phyloP scores from a whole-genome alignment of 92 coral and sea anemone species.

The Porites rus region DNA sequence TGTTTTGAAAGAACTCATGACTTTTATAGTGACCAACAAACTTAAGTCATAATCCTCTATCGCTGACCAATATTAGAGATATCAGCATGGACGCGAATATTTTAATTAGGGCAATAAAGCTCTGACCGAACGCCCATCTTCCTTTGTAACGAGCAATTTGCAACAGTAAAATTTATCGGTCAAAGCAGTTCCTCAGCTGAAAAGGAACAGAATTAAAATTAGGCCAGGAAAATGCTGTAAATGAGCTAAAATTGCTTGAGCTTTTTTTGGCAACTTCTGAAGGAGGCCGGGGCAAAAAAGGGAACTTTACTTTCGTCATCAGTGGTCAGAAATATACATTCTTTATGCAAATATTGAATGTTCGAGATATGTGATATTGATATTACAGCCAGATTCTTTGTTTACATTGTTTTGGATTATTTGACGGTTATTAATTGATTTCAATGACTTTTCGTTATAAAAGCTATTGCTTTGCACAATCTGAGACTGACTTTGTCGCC shows the following conservation, averaged over 20 bases:
- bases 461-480: not conserved
- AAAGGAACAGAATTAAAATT: not conserved
- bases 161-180: not conserved
- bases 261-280: constrained; percentile 9
- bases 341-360: constrained; percentile 20
- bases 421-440: constrained; percentile 38
- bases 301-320: constrained; percentile 18
- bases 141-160: constrained; percentile 14
- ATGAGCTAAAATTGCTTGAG: not conserved
- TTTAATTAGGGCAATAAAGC: not conserved
- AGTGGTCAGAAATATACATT: not conserved
- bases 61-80: not conserved
- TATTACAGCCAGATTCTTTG: constrained; percentile 10
- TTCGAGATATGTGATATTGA: constrained; percentile 33
- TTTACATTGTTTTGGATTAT: constrained; percentile 24
- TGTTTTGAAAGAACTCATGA: not conserved
- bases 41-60: not conserved
- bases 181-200: not conserved
- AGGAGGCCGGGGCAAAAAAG: not conserved
- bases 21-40: not conserved
- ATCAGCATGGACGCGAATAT: constrained; percentile 10
- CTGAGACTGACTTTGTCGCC: not conserved
- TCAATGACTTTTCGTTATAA: constrained; percentile 7
- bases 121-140: not conserved
- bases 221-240: not conserved